Percentiles rank a stretch among this genome's conserved stretches.
These are phyloP conservation scores for Albula goreensis DNA, from an alignment of 2,113 vertebrate genomes.

Conservation along the genomic window DNA sequence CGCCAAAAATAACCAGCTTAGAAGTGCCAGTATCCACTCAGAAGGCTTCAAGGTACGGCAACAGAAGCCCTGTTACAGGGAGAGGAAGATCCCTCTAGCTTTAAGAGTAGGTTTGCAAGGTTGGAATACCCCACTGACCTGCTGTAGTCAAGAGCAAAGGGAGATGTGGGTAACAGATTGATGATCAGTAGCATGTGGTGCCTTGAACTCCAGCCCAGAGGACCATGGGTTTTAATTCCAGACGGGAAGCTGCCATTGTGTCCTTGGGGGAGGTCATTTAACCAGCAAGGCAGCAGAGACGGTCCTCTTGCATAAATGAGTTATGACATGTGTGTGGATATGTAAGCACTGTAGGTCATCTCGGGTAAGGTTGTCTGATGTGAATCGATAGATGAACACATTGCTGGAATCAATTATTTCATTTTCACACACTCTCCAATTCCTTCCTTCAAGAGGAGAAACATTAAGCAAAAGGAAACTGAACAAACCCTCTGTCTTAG, in stretches of 20 bases:
- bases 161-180: neutral
- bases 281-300: neutral
- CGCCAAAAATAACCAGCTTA: conserved; percentile 68
- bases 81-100: neutral
- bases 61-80: neutral
- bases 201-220: neutral
- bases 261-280: neutral
- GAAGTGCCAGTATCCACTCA: conserved; percentile 59
- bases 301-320: too few species aligned
- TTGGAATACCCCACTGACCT: neutral
- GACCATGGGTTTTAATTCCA: neutral
- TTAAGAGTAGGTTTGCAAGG: neutral
- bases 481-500: neutral
- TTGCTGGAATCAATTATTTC: neutral
- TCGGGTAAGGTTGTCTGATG: neutral
- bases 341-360: neutral
- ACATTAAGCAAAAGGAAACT: neutral
- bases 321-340: too few species aligned
- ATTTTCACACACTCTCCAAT: neutral
- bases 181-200: neutral
- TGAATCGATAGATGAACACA: neutral
- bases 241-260: neutral
- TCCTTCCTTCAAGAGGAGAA: neutral
- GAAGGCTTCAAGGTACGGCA: conserved; percentile 67
- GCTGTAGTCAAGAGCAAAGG: too few species aligned